These are phyloP conservation scores for Ellobius talpinus DNA, from an alignment of 2,113 vertebrate genomes.

Conservation along the genomic window DNA sequence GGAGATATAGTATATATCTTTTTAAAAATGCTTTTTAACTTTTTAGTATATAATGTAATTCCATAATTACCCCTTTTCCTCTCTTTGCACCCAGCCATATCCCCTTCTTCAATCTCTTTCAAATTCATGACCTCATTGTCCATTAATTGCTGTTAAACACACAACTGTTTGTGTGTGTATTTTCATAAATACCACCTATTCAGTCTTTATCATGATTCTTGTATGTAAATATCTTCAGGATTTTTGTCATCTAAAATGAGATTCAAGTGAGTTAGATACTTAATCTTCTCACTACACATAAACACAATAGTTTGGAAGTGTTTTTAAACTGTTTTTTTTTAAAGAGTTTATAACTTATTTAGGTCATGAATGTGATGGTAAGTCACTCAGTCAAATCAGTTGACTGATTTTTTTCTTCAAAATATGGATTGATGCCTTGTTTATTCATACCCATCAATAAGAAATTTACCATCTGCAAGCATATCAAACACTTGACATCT, in stretches of 20 bases:
- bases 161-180: too few species aligned
- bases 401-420: background rate
- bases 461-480: slow-evolving; percentile 59
- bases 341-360: background rate
- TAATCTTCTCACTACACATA: background rate
- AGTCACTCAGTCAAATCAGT: background rate
- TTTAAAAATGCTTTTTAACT: too few species aligned
- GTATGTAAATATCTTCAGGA: too few species aligned
- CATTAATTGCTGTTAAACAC: background rate
- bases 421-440: slow-evolving; percentile 13
- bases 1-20: too few species aligned
- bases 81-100: background rate
- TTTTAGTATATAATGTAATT: background rate
- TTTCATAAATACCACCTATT: background rate
- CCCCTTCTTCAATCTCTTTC: background rate
- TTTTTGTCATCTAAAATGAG: background rate
- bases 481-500: slow-evolving; percentile 43
- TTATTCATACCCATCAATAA: slow-evolving; percentile 58
- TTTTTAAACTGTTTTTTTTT: slow-evolving; percentile 11
- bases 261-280: background rate
- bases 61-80: background rate
- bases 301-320: background rate
- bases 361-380: background rate
- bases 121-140: background rate
- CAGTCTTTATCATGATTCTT: background rate